Conservation (phyloP, 1,140 invertebrate genomes). For the Littorina saxatilis region DNA sequence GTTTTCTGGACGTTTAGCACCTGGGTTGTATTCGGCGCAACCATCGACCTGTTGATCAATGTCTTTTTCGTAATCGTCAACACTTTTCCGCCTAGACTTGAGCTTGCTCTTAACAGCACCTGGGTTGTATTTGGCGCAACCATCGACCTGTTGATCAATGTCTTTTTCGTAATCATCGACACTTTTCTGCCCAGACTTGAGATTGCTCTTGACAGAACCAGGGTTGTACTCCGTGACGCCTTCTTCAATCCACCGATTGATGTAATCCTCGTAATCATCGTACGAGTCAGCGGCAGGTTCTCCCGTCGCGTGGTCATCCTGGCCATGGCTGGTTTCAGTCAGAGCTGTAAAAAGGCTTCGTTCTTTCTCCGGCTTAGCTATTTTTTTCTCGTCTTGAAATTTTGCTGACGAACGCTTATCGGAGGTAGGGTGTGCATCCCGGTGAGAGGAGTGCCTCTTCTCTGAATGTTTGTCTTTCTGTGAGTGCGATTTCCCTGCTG, state of each 20-base stretch:
- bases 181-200: not conserved
- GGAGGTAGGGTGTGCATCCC: not conserved
- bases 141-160: not conserved
- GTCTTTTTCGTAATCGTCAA: conserved; percentile 26
- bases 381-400: not conserved
- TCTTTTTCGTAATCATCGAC: conserved; percentile 24
- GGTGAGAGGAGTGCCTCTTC: not conserved
- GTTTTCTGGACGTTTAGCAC: not conserved
- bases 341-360: not conserved
- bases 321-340: too few species aligned
- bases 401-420: not conserved
- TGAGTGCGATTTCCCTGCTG: not conserved
- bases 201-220: not conserved
- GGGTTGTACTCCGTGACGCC: conserved; percentile 25
- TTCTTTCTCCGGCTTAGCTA: not conserved
- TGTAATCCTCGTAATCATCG: conserved; percentile 33
- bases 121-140: conserved; percentile 20
- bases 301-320: not conserved
- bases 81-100: not conserved
- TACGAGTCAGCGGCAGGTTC: not conserved
- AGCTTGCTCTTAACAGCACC: too few species aligned
- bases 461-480: too few species aligned
- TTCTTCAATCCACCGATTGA: conserved; percentile 19
- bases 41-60: not conserved
- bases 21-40: conserved; percentile 27